These are phyloP conservation scores for Paralichthys olivaceus DNA, from an alignment of 2,113 vertebrate genomes.

Conservation along the genomic window DNA sequence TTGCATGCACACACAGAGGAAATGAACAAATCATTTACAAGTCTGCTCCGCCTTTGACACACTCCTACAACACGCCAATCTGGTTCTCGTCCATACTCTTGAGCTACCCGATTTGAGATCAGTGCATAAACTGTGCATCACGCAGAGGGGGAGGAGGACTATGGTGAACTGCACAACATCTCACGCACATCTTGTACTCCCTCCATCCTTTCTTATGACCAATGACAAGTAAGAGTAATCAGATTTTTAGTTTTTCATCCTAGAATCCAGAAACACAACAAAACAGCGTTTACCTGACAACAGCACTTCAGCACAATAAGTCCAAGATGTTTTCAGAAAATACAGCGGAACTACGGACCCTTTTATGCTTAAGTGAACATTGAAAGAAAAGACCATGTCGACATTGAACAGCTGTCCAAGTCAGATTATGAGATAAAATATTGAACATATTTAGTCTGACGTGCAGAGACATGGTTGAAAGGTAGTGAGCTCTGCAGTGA, in stretches of 20 bases:
- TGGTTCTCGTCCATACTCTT: constrained; percentile 54
- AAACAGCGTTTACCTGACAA: constrained; percentile 76
- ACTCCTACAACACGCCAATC: constrained; percentile 45
- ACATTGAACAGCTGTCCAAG: constrained; percentile 50
- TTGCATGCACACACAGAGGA: constrained; percentile 25
- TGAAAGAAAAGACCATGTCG: constrained; percentile 46
- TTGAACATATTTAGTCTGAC: constrained; percentile 65
- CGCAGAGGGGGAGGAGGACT: constrained; percentile 1
- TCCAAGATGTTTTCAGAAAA: constrained; percentile 65
- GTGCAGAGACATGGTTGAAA: constrained; percentile 36
- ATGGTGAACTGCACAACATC: constrained; percentile 58
- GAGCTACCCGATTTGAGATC: constrained; percentile 46
- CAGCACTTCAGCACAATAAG: constrained; percentile 61
- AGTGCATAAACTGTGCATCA: constrained; percentile 47
- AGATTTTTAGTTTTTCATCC: constrained; percentile 17
- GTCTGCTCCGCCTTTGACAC: constrained; percentile 42
- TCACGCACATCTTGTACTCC: constrained; percentile 62
- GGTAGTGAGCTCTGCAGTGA: constrained; percentile 34
- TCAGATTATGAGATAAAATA: constrained; percentile 63
- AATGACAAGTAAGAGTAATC: constrained; percentile 67
- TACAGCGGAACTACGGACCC: constrained; percentile 47
- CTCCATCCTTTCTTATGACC: constrained; percentile 60
- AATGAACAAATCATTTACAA: constrained; percentile 50
- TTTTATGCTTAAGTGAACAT: constrained; percentile 65
- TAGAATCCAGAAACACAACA: constrained; percentile 67